Evolutionary conservation across 2,888 invertebrate species (phyloP).

Genomic region (Arenicola marina): DNA sequence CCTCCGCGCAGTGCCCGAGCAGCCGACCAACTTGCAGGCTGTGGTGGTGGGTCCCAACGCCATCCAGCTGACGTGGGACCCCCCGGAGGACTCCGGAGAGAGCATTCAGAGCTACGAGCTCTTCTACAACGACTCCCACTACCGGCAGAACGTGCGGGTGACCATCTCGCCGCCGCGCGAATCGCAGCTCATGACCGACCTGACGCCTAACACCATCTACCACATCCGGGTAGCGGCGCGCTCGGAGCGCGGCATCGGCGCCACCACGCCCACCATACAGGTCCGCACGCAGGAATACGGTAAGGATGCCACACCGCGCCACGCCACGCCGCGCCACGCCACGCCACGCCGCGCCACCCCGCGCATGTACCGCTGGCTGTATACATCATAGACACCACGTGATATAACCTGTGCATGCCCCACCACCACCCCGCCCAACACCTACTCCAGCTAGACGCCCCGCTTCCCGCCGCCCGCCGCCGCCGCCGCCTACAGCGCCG

Average conservation of each 20-base stretch:
- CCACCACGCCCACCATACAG: constrained; percentile 90
- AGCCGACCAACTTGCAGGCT: constrained; percentile 37
- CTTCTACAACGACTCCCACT: constrained; percentile 78
- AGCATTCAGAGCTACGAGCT: constrained; percentile 94
- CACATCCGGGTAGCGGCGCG: constrained; percentile 95
- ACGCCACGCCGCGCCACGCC: too few species aligned
- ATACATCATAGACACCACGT: not conserved
- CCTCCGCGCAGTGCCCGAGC: constrained; percentile 36
- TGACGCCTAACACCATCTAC: constrained; percentile 95
- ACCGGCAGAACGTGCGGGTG: constrained; percentile 47
- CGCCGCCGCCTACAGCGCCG: too few species aligned
- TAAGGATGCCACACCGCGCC: too few species aligned
- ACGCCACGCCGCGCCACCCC: too few species aligned
- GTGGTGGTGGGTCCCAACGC: constrained; percentile 73
- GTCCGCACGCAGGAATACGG: constrained; percentile 97
- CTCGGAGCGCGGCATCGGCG: constrained; percentile 82
- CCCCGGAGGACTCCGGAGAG: constrained; percentile 80
- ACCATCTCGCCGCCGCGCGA: constrained; percentile 44
- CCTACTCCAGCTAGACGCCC: too few species aligned
- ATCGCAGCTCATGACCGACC: constrained; percentile 79
- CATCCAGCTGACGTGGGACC: constrained; percentile 89
- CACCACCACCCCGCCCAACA: too few species aligned
- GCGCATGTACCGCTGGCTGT: not conserved
- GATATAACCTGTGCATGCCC: not conserved
- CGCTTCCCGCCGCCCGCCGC: too few species aligned